Base-by-base conservation (phyloP, 2,888 invertebrate species). In the Candidula unifasciata region DNA sequence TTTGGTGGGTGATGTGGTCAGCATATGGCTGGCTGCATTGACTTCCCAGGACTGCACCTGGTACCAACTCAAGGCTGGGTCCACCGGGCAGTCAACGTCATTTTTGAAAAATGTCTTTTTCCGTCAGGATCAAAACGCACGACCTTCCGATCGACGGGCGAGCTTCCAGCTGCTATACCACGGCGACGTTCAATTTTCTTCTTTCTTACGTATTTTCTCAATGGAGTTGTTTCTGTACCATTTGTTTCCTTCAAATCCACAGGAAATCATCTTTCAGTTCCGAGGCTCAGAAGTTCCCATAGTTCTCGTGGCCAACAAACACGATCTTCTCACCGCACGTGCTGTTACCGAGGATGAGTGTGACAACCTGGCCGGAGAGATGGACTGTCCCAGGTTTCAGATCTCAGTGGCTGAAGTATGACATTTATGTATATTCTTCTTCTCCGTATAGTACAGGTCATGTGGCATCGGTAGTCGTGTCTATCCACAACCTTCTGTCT, bases 291-390 rank as follows among this genome's bases (percentile, higher is more conserved):
- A 90, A 16, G 87, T 87, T 18, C 91, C 92, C 2, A 60, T 91
- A 13, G 91, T 92, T 5, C 86, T 92, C 16, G 91, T 92, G 6
- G 91, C 90, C 66, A 92, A 92, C 87, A 92, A 92, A 85, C 89
- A 88, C 64, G 92, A 92, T 85, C 88, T 92, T 24, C 84, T 91
- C 16, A 89, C 90, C 0, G 91, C 91, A 10, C 86, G 92, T 10
- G 86, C 88, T 37, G 89, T 92, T 3, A 88, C 89, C 1, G 90
- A 90, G 64, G 90, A 90, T n/a, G 92, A 92, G n/a, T 88, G 88
- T 0, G 81, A 83, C 3, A 87, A 89, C 27, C 80, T 90, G 64
- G 90, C 89, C 2, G 87, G 86, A 64, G 89, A 89, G 35, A 88
- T 91, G 85, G 91, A 91, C 80, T 91, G 91, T 86, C 91, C 91